Conservation (phyloP, 2,888 invertebrate genomes). For the Uropetala carovei region DNA sequence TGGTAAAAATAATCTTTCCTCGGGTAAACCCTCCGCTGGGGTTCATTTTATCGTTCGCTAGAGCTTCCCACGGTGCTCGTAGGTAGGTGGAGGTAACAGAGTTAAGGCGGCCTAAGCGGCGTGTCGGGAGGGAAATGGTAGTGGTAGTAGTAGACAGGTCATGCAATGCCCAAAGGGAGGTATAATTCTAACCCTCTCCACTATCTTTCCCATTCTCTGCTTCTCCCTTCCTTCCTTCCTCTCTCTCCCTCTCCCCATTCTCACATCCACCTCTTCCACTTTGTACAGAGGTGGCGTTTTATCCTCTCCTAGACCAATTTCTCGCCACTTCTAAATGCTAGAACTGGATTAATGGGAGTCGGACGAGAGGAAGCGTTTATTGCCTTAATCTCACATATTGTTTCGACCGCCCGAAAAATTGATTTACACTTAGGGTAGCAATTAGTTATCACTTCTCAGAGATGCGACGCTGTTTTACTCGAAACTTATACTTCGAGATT, state of each 20-base stretch:
- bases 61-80: conserved; percentile 4
- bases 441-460: neutral
- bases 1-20: neutral
- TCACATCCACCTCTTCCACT: neutral
- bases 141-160: neutral
- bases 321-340: neutral
- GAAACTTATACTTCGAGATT: neutral
- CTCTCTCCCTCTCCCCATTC: too few relatives aligned
- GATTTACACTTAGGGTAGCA: neutral
- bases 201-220: too few relatives aligned
- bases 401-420: neutral
- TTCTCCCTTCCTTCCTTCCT: too few relatives aligned
- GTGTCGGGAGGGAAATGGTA: neutral
- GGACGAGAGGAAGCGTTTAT: neutral
- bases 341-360: neutral
- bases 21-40: neutral
- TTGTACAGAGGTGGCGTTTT: neutral
- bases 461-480: neutral
- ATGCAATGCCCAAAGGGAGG: conserved; percentile 1
- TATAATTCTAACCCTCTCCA: neutral
- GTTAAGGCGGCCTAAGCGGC: neutral
- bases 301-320: neutral
- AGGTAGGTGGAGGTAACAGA: neutral
- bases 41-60: neutral
- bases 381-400: neutral